phyloP scores from a whole-genome alignment of 2,888 invertebrate species.

The Ennomos fuscantarius region DNA sequence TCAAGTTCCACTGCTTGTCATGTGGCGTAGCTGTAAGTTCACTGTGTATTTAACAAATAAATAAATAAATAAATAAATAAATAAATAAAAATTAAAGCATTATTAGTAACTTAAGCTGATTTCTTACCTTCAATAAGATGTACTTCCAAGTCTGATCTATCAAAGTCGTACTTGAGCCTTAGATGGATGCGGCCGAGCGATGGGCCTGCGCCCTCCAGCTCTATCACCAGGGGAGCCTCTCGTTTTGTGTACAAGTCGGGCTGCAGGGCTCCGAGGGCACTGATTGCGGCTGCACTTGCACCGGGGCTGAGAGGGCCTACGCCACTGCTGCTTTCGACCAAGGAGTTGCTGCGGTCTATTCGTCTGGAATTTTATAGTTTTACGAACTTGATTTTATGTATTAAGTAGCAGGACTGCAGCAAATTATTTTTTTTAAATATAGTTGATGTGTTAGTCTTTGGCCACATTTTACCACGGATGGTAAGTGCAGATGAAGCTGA shows the following conservation, averaged over 20 bases:
- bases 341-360: slow-evolving; percentile 82
- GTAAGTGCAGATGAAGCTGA: too few species aligned
- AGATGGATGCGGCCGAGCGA: slow-evolving; percentile 93
- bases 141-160: slow-evolving; percentile 95
- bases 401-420: too few species aligned
- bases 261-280: slow-evolving; percentile 91
- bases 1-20: too few species aligned
- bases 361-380: slow-evolving; percentile 54
- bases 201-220: slow-evolving; percentile 86
- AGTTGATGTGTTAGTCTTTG: too few species aligned
- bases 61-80: too few species aligned
- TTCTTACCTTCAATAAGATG: slow-evolving; percentile 95
- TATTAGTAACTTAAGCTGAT: too few species aligned
- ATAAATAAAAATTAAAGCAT: too few species aligned
- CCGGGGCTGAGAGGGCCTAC: slow-evolving; percentile 75
- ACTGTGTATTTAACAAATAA: too few species aligned
- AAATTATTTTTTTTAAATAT: too few species aligned
- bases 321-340: slow-evolving; percentile 79
- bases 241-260: slow-evolving; percentile 94
- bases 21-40: too few species aligned
- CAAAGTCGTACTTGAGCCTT: slow-evolving; percentile 94
- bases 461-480: too few species aligned
- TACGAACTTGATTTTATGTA: too few species aligned
- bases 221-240: slow-evolving; percentile 91
- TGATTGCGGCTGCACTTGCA: slow-evolving; percentile 64